Conservation (phyloP, 2,888 invertebrate species). For the Choreutis nemorana region DNA sequence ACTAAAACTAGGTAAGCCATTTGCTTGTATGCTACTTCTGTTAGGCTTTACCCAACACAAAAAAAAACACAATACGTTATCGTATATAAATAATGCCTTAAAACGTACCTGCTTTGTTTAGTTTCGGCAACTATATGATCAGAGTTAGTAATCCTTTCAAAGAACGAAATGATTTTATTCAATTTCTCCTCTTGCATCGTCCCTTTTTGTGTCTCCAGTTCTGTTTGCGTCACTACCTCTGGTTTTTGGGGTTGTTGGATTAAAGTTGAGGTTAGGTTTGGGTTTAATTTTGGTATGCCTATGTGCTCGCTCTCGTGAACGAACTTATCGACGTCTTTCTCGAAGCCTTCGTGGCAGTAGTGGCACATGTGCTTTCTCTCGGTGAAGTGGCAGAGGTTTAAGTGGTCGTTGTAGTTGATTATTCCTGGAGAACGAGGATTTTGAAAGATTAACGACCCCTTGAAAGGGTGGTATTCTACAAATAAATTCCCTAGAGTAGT, state of each 20-base stretch:
- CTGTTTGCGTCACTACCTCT: constrained; percentile 37
- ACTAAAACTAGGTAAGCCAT: no score
- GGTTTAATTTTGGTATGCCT: constrained; percentile 29
- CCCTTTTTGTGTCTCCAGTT: constrained; percentile 22
- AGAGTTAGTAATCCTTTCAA: constrained; percentile 39
- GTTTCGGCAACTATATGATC: constrained; percentile 26
- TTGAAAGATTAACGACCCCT: no score
- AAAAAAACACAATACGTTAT: no score
- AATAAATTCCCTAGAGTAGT: no score
- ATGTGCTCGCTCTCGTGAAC: constrained; percentile 47
- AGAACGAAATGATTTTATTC: constrained; percentile 51
- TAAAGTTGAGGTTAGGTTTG: constrained; percentile 9
- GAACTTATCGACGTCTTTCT: constrained; percentile 28
- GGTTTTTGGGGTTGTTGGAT: constrained; percentile 16
- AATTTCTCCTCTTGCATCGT: constrained; percentile 39
- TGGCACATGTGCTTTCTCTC: constrained; percentile 36
- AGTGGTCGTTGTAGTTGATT: constrained; percentile 54
- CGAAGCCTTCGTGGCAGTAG: constrained; percentile 53
- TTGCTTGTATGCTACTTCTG: neutral
- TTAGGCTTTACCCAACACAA: no score
- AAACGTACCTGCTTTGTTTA: no score
- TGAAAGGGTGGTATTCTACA: no score
- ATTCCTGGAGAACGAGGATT: constrained; percentile 26
- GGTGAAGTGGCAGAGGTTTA: constrained; percentile 44
- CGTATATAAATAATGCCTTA: no score